phyloP scores from a whole-genome alignment of 2,797 vertebrate species.

The Alectoris magna region DNA sequence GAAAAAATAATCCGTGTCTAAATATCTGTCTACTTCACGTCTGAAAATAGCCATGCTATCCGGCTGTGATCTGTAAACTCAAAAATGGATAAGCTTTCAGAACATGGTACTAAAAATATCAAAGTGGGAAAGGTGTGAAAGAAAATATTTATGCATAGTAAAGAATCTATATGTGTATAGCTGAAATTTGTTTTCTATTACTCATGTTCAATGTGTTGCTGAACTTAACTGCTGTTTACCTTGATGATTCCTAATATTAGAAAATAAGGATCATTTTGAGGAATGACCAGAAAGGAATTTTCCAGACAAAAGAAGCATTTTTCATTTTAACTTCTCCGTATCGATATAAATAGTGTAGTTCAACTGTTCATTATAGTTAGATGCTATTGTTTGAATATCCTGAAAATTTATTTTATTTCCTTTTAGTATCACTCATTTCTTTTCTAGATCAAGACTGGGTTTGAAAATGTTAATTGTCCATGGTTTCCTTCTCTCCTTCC shows the following conservation, averaged over 20 bases:
- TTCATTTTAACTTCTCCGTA: background rate
- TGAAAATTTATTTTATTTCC: background rate
- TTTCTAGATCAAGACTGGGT: background rate
- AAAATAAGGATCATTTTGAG: background rate
- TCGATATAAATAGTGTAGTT: background rate
- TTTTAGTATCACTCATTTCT: background rate
- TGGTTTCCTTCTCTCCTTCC: background rate
- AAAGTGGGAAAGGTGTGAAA: background rate
- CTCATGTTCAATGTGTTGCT: background rate
- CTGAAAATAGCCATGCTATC: background rate
- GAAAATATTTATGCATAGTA: background rate
- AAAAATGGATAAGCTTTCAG: background rate
- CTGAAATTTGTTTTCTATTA: background rate
- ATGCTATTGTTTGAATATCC: background rate
- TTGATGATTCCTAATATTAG: background rate
- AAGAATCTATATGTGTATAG: background rate
- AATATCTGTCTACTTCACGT: background rate
- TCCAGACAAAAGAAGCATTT: background rate
- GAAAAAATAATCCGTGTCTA: background rate
- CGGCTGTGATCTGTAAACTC: background rate
- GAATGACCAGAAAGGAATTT: background rate
- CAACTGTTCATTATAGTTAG: background rate
- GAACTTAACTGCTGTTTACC: background rate
- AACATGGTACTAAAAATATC: background rate
- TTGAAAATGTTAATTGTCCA: conserved; percentile 7